Percentiles rank a stretch among this genome's conserved stretches.
Evolutionary conservation across 2,888 invertebrate genomes (phyloP).

Genomic region (Orthosia gracilis): DNA sequence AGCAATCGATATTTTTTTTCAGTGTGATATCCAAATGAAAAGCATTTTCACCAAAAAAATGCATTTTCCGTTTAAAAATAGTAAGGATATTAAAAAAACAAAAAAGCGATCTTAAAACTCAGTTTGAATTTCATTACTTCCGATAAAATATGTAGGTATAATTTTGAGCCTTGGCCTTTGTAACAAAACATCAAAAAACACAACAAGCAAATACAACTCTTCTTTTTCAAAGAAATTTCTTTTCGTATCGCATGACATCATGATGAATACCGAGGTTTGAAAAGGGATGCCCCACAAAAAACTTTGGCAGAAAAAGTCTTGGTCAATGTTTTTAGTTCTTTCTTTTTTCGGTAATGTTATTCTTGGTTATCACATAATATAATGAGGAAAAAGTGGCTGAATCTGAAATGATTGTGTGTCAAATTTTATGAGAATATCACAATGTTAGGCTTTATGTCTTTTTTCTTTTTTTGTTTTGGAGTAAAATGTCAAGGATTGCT

Average conservation of each 20-base stretch:
- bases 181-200: constrained; percentile 2
- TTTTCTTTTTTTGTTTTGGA: background rate
- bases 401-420: constrained; percentile 10
- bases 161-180: background rate
- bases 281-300: constrained; percentile 65
- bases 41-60: background rate
- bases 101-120: background rate
- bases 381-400: constrained; percentile 30
- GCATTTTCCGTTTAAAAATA: background rate
- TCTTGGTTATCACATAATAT: constrained; percentile 31
- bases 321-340: constrained; percentile 41
- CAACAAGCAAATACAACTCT: constrained; percentile 37
- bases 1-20: too few relatives aligned
- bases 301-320: constrained; percentile 45
- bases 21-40: background rate
- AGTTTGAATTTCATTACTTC: background rate
- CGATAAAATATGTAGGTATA: background rate
- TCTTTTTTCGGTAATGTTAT: constrained; percentile 56
- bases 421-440: background rate
- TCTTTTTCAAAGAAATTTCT: constrained; percentile 48
- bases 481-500: background rate
- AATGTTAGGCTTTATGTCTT: too few relatives aligned
- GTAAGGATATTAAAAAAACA: background rate
- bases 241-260: constrained; percentile 63
- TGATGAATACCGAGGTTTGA: constrained; percentile 68